phyloP scores from a whole-genome alignment of 1,140 invertebrate species.

The Brachionus calyciflorus region DNA sequence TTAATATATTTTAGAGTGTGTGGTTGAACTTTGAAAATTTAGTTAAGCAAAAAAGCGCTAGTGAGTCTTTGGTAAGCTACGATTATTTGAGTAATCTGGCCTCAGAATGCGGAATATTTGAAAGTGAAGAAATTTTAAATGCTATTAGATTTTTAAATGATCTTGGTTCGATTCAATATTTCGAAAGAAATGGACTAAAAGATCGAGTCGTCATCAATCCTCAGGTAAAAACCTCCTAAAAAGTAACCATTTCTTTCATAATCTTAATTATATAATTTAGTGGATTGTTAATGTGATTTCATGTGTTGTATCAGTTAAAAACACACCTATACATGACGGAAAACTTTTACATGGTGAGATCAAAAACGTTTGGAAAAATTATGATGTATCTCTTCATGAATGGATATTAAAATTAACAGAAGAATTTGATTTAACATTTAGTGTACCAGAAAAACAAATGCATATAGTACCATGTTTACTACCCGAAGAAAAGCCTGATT shows the following conservation, averaged over 20 bases:
- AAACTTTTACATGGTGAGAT: slow-evolving; percentile 53
- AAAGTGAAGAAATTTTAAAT: slow-evolving; percentile 51
- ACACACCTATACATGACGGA: slow-evolving; percentile 56
- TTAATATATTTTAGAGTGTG: slow-evolving; percentile 47
- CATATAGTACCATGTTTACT: slow-evolving; percentile 59
- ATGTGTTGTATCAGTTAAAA: slow-evolving; percentile 58
- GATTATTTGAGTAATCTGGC: neutral
- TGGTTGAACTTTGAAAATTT: slow-evolving; percentile 55
- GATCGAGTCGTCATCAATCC: slow-evolving; percentile 57
- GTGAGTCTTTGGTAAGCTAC: slow-evolving; percentile 9
- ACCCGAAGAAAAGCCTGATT: slow-evolving; percentile 52
- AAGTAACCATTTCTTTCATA: neutral
- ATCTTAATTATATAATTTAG: slow-evolving; percentile 1
- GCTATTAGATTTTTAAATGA: slow-evolving; percentile 58
- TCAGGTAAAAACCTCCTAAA: slow-evolving; percentile 48
- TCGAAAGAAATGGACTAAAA: slow-evolving; percentile 55
- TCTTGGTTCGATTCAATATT: slow-evolving; percentile 58
- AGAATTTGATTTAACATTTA: slow-evolving; percentile 59
- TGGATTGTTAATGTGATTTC: slow-evolving; percentile 61
- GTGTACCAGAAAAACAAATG: slow-evolving; percentile 48
- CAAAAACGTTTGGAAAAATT: slow-evolving; percentile 52
- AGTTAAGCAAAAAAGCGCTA: neutral
- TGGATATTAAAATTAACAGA: slow-evolving; percentile 59
- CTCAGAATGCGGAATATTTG: slow-evolving; percentile 27
- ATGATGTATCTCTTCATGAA: slow-evolving; percentile 52